Base-by-base conservation (phyloP, 2,888 invertebrate species). In the Idaea straminata region DNA sequence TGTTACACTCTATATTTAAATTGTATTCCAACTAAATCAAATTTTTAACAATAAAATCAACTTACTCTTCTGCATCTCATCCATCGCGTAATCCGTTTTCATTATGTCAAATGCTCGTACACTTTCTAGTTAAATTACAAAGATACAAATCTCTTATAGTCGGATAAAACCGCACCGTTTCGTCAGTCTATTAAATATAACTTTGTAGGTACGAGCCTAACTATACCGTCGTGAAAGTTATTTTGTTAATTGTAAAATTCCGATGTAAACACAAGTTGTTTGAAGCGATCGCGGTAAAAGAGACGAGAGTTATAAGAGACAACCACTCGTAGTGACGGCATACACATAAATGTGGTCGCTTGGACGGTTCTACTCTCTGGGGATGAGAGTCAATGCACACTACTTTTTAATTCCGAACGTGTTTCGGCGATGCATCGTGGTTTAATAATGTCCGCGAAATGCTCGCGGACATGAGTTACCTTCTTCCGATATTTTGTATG, bases 81-180 rank as follows among this genome's bases (percentile, higher is more conserved):
- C 92, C 91, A 92, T 87, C 71, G 92, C 91, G 86, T 92, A 92
- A 91, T 92, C 92, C 90, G 92, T 89, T 88, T 92, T 92, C 92
- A 92, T 92, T 79, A 83, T 85, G 77, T 77, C 72, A 80, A 81
- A 66, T 72, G 77, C 72, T 76, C 74, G 72, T 78, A 76, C 91
- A 89, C 89, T 88, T 84, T 86, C 81, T 82, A 83, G 73, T 81
- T 74, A 76, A 80, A 79, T 80, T 78, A 77, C 73, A 75, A 73
- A 79, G 78, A 76, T 77, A 76, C 77, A 76, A 75, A 78, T 79
- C 77, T 80, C 77, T 75, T 74, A 75, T 63, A 69, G 59, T 59
- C 5, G 15, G 77, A 82, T 84, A 78, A 78, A 77, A 85, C 84
- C 85, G 83, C 86, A 86, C 83, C 73, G 69, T 87, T 86, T 81